These are phyloP conservation scores for Naso thynnoides DNA, from an alignment of 2,797 vertebrate species.

Conservation along the genomic window DNA sequence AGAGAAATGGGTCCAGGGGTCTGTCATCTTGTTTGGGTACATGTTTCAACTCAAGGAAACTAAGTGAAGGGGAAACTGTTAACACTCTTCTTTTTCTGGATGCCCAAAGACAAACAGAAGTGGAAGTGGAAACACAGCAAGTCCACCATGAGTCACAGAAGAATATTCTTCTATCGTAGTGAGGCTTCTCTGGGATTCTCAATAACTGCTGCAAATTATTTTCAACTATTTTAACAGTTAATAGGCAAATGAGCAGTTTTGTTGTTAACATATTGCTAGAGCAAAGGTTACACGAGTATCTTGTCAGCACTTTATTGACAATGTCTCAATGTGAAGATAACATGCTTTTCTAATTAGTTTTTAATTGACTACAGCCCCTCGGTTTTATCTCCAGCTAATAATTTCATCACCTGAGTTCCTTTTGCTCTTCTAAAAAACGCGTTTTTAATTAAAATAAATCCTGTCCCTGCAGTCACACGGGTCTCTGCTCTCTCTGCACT, in stretches of 20 bases:
- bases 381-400: constrained; percentile 39
- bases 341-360: constrained; percentile 45
- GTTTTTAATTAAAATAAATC: constrained; percentile 8
- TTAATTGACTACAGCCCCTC: constrained; percentile 49
- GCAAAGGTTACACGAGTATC: constrained; percentile 18
- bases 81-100: constrained; percentile 44
- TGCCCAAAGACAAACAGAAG: constrained; percentile 50
- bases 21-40: constrained; percentile 55
- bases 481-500: constrained; percentile 33
- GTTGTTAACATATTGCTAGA: constrained; percentile 35
- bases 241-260: neutral
- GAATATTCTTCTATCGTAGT: neutral
- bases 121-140: constrained; percentile 50
- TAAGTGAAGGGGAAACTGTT: constrained; percentile 48
- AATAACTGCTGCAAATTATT: constrained; percentile 9
- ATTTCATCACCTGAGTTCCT: constrained; percentile 16
- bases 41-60: constrained; percentile 47
- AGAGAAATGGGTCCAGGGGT: constrained; percentile 21
- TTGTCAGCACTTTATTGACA: constrained; percentile 33
- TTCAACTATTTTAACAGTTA: constrained; percentile 23
- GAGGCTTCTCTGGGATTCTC: constrained; percentile 4
- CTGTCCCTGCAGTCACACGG: constrained; percentile 26
- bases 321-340: constrained; percentile 29
- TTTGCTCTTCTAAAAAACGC: neutral
- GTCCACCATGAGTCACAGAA: constrained; percentile 24